A percentile compares a stretch with the other conserved stretches of the same genome.
These are phyloP conservation scores for Nasonovia ribisnigri DNA, from an alignment of 2,888 invertebrate species.

Conservation along the genomic window DNA sequence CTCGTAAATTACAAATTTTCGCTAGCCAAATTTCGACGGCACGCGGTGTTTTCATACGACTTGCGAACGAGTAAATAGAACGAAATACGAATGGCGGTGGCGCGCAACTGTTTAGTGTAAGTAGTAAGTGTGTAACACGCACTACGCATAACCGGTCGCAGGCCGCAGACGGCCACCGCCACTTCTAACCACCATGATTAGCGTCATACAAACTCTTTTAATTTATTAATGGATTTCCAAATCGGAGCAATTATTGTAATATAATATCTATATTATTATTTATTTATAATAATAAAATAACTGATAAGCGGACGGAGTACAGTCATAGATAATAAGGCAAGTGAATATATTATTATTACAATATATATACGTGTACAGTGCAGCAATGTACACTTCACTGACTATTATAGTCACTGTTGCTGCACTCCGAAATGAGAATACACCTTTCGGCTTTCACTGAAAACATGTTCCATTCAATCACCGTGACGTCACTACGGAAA, in stretches of 20 bases:
- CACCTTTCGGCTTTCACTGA: too few relatives aligned
- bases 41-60: neutral
- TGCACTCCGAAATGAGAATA: too few relatives aligned
- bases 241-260: constrained; percentile 1
- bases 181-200: neutral
- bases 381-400: too few relatives aligned
- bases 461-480: too few relatives aligned
- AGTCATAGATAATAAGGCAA: neutral
- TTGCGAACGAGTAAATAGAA: neutral
- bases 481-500: too few relatives aligned
- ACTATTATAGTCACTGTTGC: too few relatives aligned
- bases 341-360: neutral
- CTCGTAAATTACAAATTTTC: constrained; percentile 9
- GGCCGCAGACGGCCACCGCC: too few relatives aligned
- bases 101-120: too few relatives aligned
- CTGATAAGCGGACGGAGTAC: neutral
- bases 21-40: neutral
- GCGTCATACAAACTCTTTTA: neutral
- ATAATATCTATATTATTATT: neutral
- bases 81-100: neutral
- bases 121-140: neutral
- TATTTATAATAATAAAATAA: neutral
- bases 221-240: constrained; percentile 9
- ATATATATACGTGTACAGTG: too few relatives aligned
- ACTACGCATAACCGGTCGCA: neutral